Evolutionary conservation across 2,888 invertebrate species (phyloP), one percentile per base, ranked within the genome.

Genomic region (Ectropis crepuscularia): DNA sequence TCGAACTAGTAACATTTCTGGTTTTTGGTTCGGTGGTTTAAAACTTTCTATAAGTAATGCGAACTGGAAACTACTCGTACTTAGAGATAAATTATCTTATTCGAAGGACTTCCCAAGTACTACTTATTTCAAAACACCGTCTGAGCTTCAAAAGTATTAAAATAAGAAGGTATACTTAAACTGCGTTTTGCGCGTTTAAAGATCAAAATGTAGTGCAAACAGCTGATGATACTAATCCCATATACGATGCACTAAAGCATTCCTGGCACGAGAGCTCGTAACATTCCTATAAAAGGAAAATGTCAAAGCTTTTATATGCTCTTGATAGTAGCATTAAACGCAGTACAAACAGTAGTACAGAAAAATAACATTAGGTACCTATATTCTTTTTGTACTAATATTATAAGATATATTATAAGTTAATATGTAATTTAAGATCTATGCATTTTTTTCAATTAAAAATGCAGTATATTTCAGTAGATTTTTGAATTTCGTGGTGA

Each of bases 281-380:
- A 68, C 53, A 51, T 59, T 61, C 28, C 59, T 51, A 65, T 63
- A 67, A 65, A 68, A 60, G 48, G 62, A 64, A 68, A 42, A 63
- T 61, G 55, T 60, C 53, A 65, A 58, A 67, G 57, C 57, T 65
- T 65, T 67, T 63, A 63, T 63, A 41, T 46, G 16, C 49, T 10
- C 51, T 41, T 57, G 51, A 64, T 63, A 60, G 28, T 67, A 11
- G 42, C 46, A 53, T 48, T 65, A 54, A 62, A 63, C 50, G 8
- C 39, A 58, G 45, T 50, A 50, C 28, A 51, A 9, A 16, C 53
- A 50, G 57, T 63, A 57, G 63, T n/a, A 42, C 41, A 47, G 16
- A 38, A 28, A 6, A 6, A 6, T 7, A 16, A 16, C 37, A 41
- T 41, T 48, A 6, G 11, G 42, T 48, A 16, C 6, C 11, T 11